These are phyloP conservation scores for Rostratula benghalensis DNA, from an alignment of 2,113 vertebrate genomes.

Conservation along the genomic window DNA sequence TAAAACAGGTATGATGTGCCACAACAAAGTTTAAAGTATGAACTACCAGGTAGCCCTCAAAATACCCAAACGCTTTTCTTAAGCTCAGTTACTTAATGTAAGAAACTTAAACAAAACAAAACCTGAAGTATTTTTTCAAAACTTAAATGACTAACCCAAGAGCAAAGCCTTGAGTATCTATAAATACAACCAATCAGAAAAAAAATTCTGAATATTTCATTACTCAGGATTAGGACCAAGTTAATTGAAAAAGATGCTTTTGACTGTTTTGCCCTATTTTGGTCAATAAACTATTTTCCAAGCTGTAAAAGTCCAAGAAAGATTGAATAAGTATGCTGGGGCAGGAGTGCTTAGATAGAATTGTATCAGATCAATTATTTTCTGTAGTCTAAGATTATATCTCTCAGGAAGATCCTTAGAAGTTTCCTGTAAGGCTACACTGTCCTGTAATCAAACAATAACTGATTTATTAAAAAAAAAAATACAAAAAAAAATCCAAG, in stretches of 20 bases:
- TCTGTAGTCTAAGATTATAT: not conserved
- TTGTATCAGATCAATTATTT: not conserved
- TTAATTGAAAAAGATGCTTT: not conserved
- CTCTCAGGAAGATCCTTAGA: not conserved
- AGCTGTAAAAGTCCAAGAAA: not conserved
- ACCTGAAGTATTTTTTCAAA: not conserved
- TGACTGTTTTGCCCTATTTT: not conserved
- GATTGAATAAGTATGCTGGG: not conserved
- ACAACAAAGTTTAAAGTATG: not conserved
- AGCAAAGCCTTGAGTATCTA: not conserved
- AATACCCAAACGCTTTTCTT: not conserved
- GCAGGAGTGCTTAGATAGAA: not conserved
- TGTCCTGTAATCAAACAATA: not conserved
- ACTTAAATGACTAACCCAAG: not conserved
- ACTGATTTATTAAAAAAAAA: not conserved
- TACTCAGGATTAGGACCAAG: not conserved
- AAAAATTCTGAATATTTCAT: not conserved
- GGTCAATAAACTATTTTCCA: not conserved
- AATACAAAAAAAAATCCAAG: not conserved
- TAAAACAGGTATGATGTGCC: not conserved
- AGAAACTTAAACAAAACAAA: not conserved
- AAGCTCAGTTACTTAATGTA: rapidly evolving
- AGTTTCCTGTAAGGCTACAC: not conserved
- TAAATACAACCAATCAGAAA: not conserved
- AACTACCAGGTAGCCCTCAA: not conserved